These are phyloP conservation scores for Plecotus auritus DNA, from an alignment of 2,113 vertebrate species.

Conservation along the genomic window DNA sequence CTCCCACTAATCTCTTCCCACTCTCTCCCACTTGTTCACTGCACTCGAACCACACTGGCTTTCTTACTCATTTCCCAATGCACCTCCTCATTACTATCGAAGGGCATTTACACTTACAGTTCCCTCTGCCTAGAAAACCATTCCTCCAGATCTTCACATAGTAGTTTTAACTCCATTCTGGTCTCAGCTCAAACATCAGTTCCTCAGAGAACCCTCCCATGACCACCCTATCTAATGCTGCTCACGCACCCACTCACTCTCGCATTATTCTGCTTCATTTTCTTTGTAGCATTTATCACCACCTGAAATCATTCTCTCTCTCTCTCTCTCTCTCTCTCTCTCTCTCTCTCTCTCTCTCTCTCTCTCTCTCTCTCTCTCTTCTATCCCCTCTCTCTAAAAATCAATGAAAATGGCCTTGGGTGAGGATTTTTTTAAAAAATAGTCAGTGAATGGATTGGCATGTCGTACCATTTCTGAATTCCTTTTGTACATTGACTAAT, in stretches of 20 bases:
- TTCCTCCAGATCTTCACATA: neutral
- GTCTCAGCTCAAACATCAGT: neutral
- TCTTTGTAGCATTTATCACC: neutral
- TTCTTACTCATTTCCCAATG: neutral
- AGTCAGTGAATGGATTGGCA: neutral
- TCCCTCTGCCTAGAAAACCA: neutral
- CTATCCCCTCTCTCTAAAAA: too few species aligned
- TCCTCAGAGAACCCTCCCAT: neutral
- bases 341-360: neutral
- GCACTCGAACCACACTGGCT: neutral
- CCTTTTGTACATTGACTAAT: constrained; percentile 22
- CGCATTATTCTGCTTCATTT: neutral
- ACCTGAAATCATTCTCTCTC: constrained; percentile 8
- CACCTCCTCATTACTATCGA: neutral
- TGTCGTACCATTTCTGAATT: neutral
- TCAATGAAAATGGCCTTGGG: too few species aligned
- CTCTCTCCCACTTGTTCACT: neutral
- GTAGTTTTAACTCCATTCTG: neutral
- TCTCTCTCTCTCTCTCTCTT: too few species aligned
- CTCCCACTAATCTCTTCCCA: neutral
- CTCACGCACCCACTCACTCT: neutral
- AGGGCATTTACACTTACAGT: neutral
- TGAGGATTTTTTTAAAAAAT: neutral
- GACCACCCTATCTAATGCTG: neutral
- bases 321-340: too few species aligned